Evolutionary conservation across 1,140 invertebrate species (phyloP), one percentile per base, ranked within the genome.

Genomic region (Drosophila kurseongensis): DNA sequence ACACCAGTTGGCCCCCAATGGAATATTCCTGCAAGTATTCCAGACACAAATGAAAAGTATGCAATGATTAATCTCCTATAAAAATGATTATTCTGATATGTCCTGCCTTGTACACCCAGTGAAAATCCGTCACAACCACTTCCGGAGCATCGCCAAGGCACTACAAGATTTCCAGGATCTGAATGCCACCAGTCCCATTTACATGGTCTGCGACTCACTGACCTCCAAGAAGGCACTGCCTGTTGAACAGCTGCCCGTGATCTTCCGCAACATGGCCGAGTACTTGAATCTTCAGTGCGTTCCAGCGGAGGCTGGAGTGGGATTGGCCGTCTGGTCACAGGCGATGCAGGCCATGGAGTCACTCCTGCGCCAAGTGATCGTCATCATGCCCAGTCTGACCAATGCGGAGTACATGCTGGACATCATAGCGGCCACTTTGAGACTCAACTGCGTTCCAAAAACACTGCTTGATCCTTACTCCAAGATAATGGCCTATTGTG

Each of bases 131-230:
- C 75, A 81, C 51, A 92, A 92, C 80, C 98, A 99, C 92, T 99
- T 99, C 94, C 97, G 97, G 91, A 98, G 97, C 75, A 96, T 99
- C 71, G 96, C 97, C 2, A 95, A 96, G 85, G 97, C 98, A 0
- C 93, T 99, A 67, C 94, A 97, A n/a, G 98, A 99, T 93, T 99
- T 99, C 93, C 97, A 96, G 90, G 99, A 99, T 92, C 92, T 99
- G 42, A 99, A 98, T 93, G 97, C 98, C 6, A 96, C 98, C 60
- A 97, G 98, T 38, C 98, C 98, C 12, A 93, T 99, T 52, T 97
- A 98, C 88, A 93, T 98, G 69, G 93, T 99, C 9, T 94, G 99
- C 44, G 98, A 99, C 93, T 97, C 96, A 52, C 91, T 99, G 41
- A 98, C 98, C 93, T 95, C 96, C 0, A 97, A 96, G 92, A 99